Evolutionary conservation across 2,113 vertebrate species (phyloP).

Genomic region (Paraplagusia blochii): DNA sequence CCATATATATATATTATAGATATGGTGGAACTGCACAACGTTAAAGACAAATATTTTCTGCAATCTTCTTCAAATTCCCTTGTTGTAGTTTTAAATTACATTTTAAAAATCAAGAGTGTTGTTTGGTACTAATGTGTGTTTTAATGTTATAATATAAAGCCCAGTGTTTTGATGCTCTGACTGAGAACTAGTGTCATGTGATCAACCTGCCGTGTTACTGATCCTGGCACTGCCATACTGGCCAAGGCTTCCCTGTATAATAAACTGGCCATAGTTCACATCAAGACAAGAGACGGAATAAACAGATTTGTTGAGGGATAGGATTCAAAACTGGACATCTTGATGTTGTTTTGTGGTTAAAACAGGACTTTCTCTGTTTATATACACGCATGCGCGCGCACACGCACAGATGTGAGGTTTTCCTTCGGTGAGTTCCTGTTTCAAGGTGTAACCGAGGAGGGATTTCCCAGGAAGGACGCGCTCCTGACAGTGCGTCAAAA

Average conservation of each 20-base stretch:
- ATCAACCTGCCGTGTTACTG: conserved; percentile 29
- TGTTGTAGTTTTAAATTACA: no score
- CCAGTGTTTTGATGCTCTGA: background rate
- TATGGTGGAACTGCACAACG: no score
- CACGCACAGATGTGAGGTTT: background rate
- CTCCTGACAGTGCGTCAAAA: background rate
- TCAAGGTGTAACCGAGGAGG: conserved; percentile 16
- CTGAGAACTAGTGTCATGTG: conserved; percentile 30
- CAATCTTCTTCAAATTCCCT: no score
- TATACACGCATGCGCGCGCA: background rate
- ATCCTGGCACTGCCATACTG: conserved; percentile 14
- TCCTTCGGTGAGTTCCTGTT: conserved; percentile 4
- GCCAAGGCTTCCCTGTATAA: conserved; percentile 2
- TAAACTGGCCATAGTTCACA: conserved; percentile 14
- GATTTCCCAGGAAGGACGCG: conserved; percentile 18
- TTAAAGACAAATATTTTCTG: no score
- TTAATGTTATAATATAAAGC: background rate
- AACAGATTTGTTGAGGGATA: conserved; percentile 4
- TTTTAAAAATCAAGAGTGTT: no score
- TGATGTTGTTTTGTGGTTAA: background rate
- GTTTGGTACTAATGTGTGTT: no score
- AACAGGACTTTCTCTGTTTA: background rate
- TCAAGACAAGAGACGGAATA: conserved; percentile 6
- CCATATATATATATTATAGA: no score
- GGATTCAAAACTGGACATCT: background rate